Evolutionary conservation across 2,888 invertebrate species (phyloP).

Genomic region (Oegoconia quadripuncta): DNA sequence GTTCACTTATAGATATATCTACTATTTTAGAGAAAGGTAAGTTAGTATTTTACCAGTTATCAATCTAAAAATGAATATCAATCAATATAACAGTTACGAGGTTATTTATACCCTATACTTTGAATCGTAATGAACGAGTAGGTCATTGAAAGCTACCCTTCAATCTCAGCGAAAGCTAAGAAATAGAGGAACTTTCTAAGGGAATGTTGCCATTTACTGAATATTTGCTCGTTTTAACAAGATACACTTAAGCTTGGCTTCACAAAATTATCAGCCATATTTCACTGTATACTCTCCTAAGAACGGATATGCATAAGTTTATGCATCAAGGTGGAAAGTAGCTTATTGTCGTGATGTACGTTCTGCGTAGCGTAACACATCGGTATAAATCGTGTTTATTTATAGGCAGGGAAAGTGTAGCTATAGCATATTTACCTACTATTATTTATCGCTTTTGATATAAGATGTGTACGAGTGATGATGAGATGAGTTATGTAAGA

Average conservation of each 20-base stretch:
- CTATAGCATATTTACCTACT: too few relatives aligned
- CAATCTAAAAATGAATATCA: too few relatives aligned
- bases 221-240: too few relatives aligned
- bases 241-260: too few relatives aligned
- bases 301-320: slow-evolving; percentile 1
- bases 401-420: slow-evolving; percentile 14
- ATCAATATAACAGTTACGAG: too few relatives aligned
- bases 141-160: not conserved
- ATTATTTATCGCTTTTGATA: not conserved
- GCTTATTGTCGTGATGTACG: slow-evolving; percentile 11
- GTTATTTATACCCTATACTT: too few relatives aligned
- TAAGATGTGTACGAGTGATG: not conserved
- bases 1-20: too few relatives aligned
- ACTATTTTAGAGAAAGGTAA: too few relatives aligned
- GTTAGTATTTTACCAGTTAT: too few relatives aligned
- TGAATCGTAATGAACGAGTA: too few relatives aligned
- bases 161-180: not conserved
- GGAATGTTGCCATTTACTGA: not conserved
- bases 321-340: not conserved
- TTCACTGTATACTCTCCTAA: not conserved
- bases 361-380: not conserved
- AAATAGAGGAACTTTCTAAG: not conserved
- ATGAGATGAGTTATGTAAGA: slow-evolving; percentile 1
- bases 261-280: not conserved
- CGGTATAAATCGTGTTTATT: slow-evolving; percentile 10